Conservation (phyloP, 2,888 invertebrate species). For the Megalurothrips usitatus region DNA sequence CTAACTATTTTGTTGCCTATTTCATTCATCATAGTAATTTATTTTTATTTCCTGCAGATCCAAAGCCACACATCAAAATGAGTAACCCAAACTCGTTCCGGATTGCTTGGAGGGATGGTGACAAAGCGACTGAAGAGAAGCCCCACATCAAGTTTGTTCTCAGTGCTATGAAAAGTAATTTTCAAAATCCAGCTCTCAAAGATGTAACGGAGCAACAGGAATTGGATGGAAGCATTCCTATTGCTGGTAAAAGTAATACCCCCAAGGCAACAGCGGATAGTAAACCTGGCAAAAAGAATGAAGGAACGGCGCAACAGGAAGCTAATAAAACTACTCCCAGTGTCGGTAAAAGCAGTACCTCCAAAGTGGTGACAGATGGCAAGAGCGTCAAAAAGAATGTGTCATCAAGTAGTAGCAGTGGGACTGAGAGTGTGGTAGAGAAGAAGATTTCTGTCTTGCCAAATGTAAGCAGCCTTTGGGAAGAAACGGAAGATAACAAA, state of each 20-base stretch:
- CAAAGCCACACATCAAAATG: neutral
- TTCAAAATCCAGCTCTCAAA: neutral
- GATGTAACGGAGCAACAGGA: neutral
- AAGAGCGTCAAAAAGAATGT: too few species aligned
- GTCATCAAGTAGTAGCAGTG: too few species aligned
- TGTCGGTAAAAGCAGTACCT: too few species aligned
- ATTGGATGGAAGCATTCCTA: neutral
- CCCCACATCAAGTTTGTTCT: conserved; percentile 12
- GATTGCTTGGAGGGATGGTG: neutral
- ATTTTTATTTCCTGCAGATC: neutral
- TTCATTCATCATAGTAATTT: neutral
- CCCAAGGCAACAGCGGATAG: neutral
- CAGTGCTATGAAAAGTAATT: neutral
- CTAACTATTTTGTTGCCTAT: neutral
- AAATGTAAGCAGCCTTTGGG: too few species aligned
- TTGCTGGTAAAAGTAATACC: neutral
- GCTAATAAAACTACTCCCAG: too few species aligned
- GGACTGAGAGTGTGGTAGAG: too few species aligned
- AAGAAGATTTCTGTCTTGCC: too few species aligned
- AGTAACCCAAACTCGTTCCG: neutral
- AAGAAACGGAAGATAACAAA: too few species aligned
- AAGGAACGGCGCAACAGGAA: neutral
- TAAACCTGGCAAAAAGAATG: neutral
- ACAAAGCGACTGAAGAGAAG: neutral
- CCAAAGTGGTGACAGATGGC: too few species aligned